phyloP scores from a whole-genome alignment of 2,888 invertebrate genomes.

The Allacma fusca region DNA sequence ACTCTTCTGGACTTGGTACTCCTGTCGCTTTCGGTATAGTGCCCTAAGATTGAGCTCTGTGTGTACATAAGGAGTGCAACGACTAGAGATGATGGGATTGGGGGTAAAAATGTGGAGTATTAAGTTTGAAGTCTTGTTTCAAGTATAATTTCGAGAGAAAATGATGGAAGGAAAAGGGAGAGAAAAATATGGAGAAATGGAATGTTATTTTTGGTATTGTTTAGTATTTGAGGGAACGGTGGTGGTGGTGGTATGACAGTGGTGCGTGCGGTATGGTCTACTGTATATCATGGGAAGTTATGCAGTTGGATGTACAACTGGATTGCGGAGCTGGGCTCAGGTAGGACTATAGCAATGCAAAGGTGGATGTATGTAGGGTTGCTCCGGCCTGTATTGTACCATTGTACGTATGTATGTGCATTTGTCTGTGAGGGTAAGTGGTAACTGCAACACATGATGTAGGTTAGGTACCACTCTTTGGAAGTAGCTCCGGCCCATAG shows the following conservation, averaged over 20 bases:
- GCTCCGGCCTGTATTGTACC: too few relatives aligned
- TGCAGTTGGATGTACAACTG: not conserved
- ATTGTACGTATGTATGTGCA: not conserved
- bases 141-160: slow-evolving; percentile 17
- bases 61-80: too few relatives aligned
- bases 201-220: slow-evolving; percentile 35
- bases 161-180: slow-evolving; percentile 17
- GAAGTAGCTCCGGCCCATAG: not conserved
- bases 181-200: slow-evolving; percentile 31
- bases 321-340: not conserved
- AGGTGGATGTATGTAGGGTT: not conserved
- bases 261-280: slow-evolving; percentile 28
- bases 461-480: slow-evolving; percentile 2
- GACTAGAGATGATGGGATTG: too few relatives aligned
- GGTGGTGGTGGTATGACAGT: slow-evolving; percentile 21
- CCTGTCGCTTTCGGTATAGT: too few relatives aligned
- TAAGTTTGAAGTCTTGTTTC: too few relatives aligned
- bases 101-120: not conserved
- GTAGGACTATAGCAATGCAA: not conserved
- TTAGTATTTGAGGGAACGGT: slow-evolving; percentile 17
- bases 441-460: not conserved
- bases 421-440: not conserved
- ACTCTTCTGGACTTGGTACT: too few relatives aligned
- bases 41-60: too few relatives aligned
- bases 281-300: not conserved